Conservation (phyloP, 2,888 invertebrate species). For the Tanypteryx hageni region DNA sequence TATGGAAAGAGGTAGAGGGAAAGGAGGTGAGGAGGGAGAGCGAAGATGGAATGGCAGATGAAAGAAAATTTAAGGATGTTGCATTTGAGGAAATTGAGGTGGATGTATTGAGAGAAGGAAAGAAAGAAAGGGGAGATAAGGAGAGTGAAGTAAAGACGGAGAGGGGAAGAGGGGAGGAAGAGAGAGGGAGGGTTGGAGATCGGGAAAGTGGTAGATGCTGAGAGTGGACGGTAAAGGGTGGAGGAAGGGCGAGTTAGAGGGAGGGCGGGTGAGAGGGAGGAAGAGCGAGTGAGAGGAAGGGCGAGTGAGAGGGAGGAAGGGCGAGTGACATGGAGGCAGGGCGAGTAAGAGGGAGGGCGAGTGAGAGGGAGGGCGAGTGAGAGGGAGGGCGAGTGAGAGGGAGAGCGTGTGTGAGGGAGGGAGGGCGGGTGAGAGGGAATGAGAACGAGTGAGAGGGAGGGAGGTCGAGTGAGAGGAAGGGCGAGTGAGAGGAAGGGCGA, state of each 20-base stretch:
- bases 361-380: no score
- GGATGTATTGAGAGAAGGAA: neutral
- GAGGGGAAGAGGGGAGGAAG: no score
- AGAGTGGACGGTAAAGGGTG: neutral
- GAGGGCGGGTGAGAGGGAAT: no score
- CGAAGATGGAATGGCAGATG: neutral
- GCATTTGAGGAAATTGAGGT: neutral
- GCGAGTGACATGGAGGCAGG: no score
- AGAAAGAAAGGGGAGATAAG: neutral
- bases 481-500: no score
- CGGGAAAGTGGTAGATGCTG: neutral
- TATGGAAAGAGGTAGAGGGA: neutral
- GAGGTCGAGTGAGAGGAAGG: no score
- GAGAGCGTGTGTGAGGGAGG: no score
- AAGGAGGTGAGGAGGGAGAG: neutral
- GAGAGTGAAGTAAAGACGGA: neutral
- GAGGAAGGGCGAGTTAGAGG: neutral
- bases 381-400: no score
- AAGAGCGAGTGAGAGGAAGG: neutral
- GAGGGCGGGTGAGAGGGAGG: neutral
- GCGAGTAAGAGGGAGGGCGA: no score
- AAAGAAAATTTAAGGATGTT: neutral
- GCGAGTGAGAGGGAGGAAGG: neutral
- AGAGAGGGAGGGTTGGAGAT: neutral
- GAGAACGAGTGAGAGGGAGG: no score